Evolutionary conservation across 2,113 vertebrate species (phyloP), one percentile per base, ranked within the genome.

Genomic region (Brienomyrus brachyistius): DNA sequence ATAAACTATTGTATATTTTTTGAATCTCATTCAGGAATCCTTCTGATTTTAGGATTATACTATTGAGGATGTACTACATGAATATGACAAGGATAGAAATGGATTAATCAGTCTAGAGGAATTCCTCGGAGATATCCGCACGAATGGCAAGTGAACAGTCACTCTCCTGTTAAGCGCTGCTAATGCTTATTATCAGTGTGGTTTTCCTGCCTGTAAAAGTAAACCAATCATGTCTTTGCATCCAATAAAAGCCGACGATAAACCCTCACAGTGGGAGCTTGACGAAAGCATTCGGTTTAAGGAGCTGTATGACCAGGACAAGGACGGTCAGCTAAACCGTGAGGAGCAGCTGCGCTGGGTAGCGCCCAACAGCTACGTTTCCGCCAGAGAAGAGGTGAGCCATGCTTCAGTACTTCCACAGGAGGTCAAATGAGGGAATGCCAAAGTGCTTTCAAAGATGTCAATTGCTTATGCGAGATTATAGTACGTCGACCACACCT

Each of bases 321-420:
- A 94, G 0, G 97, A 99, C 23, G 98, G 98, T n/a, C 97, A 93
- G 90, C 95, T 99, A 21, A 92, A 96, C 92, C 94, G 95, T 45
- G 96, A 97, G 5, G 98, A 99, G 93, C 96, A 99, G 89, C 91
- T 99, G 2, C 96, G 96, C 50, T 99, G 98, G 98, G 96, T 99
- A 1, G 97, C 98, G 0, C 98, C 98, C 0, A 99, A 99, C 84
- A 99, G 98, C 88, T 97, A 97, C 56, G 97, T 97, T 1, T 96
- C 98, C 70, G 98, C 98, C 5, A 96, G 97, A 89, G 98, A 99
- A 90, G 98, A 99, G 96, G 98, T 99, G 89, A 19, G 70, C 86
- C 47, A 89, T 56, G 47, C 77, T 80, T 52, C 5, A 5, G 19
- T 27, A 54, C 35, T 82, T 82, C 27, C 31, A 31, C 66, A 15